phyloP scores from a whole-genome alignment of 2,113 vertebrate species.

The Condylura cristata region DNA sequence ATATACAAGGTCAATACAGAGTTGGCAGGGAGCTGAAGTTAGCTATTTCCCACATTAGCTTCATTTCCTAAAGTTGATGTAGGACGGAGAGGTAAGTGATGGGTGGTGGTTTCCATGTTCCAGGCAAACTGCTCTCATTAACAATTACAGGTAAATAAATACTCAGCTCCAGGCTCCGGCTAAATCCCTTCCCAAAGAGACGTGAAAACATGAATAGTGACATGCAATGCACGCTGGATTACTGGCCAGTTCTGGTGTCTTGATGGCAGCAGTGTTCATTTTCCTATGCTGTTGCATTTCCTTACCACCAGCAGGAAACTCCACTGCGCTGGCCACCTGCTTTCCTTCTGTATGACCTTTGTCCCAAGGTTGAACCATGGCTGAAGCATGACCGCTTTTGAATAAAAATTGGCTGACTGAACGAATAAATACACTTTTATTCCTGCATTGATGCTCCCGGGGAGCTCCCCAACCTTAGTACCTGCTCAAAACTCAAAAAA shows the following conservation, averaged over 20 bases:
- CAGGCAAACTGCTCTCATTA: not conserved
- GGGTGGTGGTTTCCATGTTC: not conserved
- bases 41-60: constrained; percentile 46
- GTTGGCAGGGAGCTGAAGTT: constrained; percentile 53
- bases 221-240: not conserved
- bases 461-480: not conserved
- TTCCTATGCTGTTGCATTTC: not conserved
- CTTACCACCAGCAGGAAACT: not conserved
- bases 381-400: not conserved
- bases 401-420: not conserved
- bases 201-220: not conserved
- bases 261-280: not conserved
- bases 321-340: not conserved
- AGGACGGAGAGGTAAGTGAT: fast-evolving
- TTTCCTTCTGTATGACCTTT: not conserved
- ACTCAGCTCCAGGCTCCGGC: not conserved
- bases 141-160: not conserved
- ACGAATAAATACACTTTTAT: not conserved
- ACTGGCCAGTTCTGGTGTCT: not conserved
- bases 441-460: not conserved
- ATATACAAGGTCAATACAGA: constrained; percentile 73
- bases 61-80: constrained; percentile 44
- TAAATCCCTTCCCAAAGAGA: not conserved
- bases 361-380: not conserved
- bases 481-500: not conserved